Evolutionary conservation across 1,140 invertebrate species (phyloP).

Genomic region (Galendromus occidentalis): DNA sequence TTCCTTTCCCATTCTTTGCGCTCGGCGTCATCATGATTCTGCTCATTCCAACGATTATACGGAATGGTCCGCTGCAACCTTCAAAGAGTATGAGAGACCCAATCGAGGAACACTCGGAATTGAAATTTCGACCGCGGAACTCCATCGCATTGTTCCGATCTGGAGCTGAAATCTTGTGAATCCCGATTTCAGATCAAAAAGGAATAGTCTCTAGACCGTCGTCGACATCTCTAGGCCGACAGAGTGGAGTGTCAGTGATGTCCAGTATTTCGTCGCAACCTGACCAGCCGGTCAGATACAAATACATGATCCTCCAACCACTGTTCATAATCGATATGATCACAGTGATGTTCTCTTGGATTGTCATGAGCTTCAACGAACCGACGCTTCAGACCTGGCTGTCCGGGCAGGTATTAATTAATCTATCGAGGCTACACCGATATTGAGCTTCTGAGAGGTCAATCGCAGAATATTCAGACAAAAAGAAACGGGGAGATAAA

Average conservation of each 20-base stretch:
- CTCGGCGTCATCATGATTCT: background rate
- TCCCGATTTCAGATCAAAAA: too few species aligned
- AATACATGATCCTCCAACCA: background rate
- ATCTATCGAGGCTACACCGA: too few species aligned
- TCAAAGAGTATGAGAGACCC: background rate
- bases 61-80: background rate
- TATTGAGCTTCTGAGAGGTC: too few species aligned
- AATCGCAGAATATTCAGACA: too few species aligned
- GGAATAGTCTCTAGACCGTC: background rate
- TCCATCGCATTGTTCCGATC: too few species aligned
- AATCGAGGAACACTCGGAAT: background rate
- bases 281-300: background rate
- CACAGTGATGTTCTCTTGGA: background rate
- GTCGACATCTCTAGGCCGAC: background rate
- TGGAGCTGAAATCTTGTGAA: too few species aligned
- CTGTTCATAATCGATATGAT: constrained; percentile 1
- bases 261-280: background rate
- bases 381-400: background rate
- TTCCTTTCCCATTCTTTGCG: background rate
- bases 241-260: background rate
- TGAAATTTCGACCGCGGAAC: background rate
- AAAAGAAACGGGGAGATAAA: too few species aligned
- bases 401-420: background rate
- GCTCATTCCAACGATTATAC: background rate
- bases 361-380: constrained; percentile 7